A percentile compares a stretch with the other conserved stretches of the same genome.
Conservation (phyloP, 2,888 invertebrate species). For the Hypomecis punctinalis region DNA sequence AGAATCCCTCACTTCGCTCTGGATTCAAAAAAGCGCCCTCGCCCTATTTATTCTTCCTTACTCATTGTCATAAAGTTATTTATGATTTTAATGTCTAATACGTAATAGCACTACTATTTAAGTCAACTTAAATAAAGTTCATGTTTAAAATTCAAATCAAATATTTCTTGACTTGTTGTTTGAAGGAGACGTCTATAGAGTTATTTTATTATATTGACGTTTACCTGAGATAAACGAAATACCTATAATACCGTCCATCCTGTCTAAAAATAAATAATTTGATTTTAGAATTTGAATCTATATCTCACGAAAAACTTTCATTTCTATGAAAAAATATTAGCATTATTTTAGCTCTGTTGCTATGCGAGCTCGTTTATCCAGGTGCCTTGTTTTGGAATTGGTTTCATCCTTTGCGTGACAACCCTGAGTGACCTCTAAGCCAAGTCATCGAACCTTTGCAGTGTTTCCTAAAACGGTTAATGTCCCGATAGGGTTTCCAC, state of each 20-base stretch:
- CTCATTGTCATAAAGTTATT: too few relatives aligned
- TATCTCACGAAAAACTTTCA: conserved; percentile 30
- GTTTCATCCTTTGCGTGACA: conserved; percentile 61
- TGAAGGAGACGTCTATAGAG: neutral
- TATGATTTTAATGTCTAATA: too few relatives aligned
- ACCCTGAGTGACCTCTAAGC: conserved; percentile 68
- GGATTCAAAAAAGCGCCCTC: too few relatives aligned
- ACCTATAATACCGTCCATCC: conserved; percentile 2
- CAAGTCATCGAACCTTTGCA: conserved; percentile 75
- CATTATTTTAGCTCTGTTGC: conserved; percentile 40
- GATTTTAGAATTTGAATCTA: conserved; percentile 4
- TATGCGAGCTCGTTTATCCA: conserved; percentile 41
- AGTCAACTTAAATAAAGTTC: too few relatives aligned
- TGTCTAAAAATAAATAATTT: conserved; percentile 9
- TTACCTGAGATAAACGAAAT: neutral
- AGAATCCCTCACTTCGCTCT: too few relatives aligned
- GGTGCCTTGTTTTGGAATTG: conserved; percentile 53
- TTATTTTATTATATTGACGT: neutral
- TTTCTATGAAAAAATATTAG: conserved; percentile 33
- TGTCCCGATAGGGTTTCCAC: conserved; percentile 63
- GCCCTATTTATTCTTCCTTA: too few relatives aligned
- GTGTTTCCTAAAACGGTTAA: conserved; percentile 81
- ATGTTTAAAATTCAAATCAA: too few relatives aligned
- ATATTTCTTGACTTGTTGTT: too few relatives aligned
- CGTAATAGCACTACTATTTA: too few relatives aligned